Evolutionary conservation across 2,888 invertebrate genomes (phyloP).

Genomic region (Troilus luridus): DNA sequence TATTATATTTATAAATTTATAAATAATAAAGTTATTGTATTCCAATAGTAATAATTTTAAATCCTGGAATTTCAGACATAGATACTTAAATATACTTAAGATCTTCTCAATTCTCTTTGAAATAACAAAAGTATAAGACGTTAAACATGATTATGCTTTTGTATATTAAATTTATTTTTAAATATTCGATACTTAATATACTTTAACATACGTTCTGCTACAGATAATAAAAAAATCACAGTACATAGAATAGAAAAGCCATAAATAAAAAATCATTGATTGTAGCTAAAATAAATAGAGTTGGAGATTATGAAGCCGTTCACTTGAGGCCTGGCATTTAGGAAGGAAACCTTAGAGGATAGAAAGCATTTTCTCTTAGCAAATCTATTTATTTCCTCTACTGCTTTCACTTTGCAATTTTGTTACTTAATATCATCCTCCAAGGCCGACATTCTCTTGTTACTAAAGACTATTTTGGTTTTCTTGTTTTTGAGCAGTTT

Average conservation of each 20-base stretch:
- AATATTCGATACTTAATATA: too few species aligned
- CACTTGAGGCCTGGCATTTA: background rate
- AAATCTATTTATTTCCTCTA: background rate
- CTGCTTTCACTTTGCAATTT: background rate
- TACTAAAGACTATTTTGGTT: background rate
- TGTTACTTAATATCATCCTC: background rate
- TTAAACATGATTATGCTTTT: too few species aligned
- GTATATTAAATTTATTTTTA: too few species aligned
- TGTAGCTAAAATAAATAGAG: slow-evolving; percentile 1
- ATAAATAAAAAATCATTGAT: background rate
- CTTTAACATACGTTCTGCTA: too few species aligned
- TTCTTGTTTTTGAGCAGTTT: background rate
- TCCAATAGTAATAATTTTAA: too few species aligned
- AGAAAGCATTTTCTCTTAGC: background rate
- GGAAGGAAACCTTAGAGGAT: slow-evolving; percentile 1
- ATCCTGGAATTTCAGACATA: too few species aligned
- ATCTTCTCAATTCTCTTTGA: too few species aligned
- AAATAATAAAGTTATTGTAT: too few species aligned
- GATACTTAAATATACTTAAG: too few species aligned
- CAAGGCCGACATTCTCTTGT: background rate
- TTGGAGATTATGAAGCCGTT: background rate
- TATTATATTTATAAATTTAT: too few species aligned
- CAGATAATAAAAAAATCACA: background rate
- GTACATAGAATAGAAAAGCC: background rate
- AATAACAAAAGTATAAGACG: too few species aligned